Base-by-base conservation (phyloP, 2,113 vertebrate species). In the Sus scrofa region DNA sequence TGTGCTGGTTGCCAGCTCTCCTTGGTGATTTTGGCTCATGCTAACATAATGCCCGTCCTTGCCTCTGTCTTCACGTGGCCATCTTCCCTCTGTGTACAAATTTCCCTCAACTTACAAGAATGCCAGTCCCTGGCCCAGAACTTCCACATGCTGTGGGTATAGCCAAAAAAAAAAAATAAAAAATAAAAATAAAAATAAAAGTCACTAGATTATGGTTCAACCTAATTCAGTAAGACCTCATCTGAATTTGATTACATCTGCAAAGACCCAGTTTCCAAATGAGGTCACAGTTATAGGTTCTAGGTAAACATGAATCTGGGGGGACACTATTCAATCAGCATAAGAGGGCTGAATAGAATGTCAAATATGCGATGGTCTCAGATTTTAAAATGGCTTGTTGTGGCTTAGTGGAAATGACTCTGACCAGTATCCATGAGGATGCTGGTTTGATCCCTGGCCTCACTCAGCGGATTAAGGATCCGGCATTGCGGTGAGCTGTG, bases 251-350 rank as follows among this genome's bases (percentile, higher is more conserved):
- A 90, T 92, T 81, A 65, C 19, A 39, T 95, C 34, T 79, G 22
- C 22, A 65, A 62, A 90, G 81, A 79, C 87, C 39, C 18, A 74
- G 3, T 96, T 95, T 94, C 50, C 34, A 58, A 77, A 68, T 71
- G 63, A 52, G 9, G 27, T 30, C 44, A 44, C 44, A 44, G 44
- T 86, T 27, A 18, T 8, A 22, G 58, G 14, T 87, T 86, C 62
- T 83, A 56, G 37, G 62, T 60, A 20, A 34, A 87, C 26, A 13
- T 37, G 79, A 30, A 50, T 89, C 95, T 81, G 54, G 68, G 32
- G 44, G 74, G 65, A 73, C 37, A 37, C n/a, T 77, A 26, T 39
- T 87, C 26, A 95, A 30, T 32, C n/a, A 74, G 15, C 78, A 20
- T 6, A 44, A 70, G 87, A 91, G 3, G 15, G 9, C 22, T 77